Conservation (phyloP, 2,888 invertebrate species). For the Brachypalpus laphriformis region DNA sequence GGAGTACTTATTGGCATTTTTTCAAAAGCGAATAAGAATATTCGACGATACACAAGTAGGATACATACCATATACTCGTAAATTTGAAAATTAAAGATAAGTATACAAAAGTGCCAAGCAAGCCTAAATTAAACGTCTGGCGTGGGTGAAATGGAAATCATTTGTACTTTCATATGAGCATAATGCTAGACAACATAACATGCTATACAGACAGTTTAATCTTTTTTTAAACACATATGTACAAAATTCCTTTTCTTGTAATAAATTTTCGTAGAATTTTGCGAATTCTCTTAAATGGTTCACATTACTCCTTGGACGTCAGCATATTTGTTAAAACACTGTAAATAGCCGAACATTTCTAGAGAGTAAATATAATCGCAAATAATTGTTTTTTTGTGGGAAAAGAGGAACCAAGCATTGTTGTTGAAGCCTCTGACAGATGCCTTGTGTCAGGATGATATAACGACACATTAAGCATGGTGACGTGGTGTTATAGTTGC, state of each 20-base stretch:
- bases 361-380: slow-evolving; percentile 59
- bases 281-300: slow-evolving; percentile 41
- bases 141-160: slow-evolving; percentile 13
- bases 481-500: slow-evolving; percentile 58
- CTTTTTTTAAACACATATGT: slow-evolving; percentile 8
- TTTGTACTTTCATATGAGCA: slow-evolving; percentile 22
- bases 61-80: no score
- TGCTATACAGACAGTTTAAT: not conserved
- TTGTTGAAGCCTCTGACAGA: slow-evolving; percentile 45
- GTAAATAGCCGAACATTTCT: slow-evolving; percentile 47
- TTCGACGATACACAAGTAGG: slow-evolving; percentile 23
- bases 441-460: slow-evolving; percentile 64
- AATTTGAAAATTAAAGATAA: slow-evolving; percentile 49
- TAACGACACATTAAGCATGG: slow-evolving; percentile 59
- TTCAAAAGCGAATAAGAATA: slow-evolving; percentile 27
- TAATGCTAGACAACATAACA: not conserved
- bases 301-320: slow-evolving; percentile 44
- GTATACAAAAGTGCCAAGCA: not conserved
- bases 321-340: slow-evolving; percentile 55
- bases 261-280: slow-evolving; percentile 46
- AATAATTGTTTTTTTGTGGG: slow-evolving; percentile 59
- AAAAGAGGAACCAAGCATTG: slow-evolving; percentile 25
- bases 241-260: slow-evolving; percentile 14
- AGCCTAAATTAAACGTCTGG: not conserved
- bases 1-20: slow-evolving; percentile 13